These are phyloP conservation scores for Lepidothrix coronata DNA, from an alignment of 2,113 vertebrate species.

Conservation along the genomic window DNA sequence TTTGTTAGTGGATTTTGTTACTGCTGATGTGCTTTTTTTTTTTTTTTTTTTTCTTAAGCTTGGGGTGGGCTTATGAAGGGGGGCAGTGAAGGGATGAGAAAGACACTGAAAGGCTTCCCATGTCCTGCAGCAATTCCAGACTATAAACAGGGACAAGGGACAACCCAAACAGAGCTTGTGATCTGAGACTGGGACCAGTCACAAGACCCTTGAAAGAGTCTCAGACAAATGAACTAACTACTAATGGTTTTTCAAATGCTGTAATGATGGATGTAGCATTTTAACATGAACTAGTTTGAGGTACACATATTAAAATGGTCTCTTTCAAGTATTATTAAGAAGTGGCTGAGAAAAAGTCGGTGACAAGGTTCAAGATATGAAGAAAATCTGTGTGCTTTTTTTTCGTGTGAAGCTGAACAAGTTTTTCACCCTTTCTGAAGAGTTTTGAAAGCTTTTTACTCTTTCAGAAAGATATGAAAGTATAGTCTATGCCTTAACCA, in stretches of 20 bases:
- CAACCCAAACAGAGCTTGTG: background rate
- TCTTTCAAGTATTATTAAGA: background rate
- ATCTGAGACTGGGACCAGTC: fast-evolving
- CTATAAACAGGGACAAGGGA: background rate
- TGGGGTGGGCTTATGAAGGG: background rate
- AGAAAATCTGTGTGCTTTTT: background rate
- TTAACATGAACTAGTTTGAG: background rate
- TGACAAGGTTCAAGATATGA: background rate
- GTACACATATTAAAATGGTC: background rate
- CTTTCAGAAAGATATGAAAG: conserved; percentile 1
- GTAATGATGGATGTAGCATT: background rate
- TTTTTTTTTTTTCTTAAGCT: background rate
- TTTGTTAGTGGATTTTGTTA: background rate
- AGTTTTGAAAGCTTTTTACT: background rate
- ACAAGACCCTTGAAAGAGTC: background rate
- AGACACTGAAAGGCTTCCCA: background rate
- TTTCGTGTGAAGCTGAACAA: background rate
- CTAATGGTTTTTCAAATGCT: background rate
- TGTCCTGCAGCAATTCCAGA: background rate
- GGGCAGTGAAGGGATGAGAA: background rate
- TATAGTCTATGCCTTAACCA: background rate
- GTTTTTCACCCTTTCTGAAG: background rate
- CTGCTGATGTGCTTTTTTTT: background rate
- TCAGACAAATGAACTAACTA: background rate
- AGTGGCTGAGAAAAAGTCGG: background rate